Percentiles rank a stretch among this genome's conserved stretches.
Conservation (phyloP, 2,888 invertebrate genomes). For the Altica lythri region DNA sequence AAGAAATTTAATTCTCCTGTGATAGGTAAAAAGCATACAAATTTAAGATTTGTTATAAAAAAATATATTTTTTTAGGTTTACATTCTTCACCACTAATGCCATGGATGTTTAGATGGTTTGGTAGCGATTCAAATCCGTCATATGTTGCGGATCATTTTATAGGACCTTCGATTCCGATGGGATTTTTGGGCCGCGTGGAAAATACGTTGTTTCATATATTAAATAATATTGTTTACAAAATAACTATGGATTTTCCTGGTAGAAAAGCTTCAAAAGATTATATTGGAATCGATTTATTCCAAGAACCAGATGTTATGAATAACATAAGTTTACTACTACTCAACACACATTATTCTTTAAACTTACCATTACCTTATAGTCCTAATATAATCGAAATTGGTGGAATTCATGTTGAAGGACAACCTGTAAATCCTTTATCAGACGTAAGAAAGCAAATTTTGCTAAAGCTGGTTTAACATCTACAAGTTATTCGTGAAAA, state of each 20-base stretch:
- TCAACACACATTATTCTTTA: constrained; percentile 58
- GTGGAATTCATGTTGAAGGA: constrained; percentile 60
- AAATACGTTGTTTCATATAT: constrained; percentile 51
- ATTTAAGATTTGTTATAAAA: too few species aligned
- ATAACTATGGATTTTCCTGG: constrained; percentile 10
- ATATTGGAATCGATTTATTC: constrained; percentile 57
- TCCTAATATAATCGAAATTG: constrained; percentile 60
- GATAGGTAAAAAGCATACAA: constrained; percentile 59
- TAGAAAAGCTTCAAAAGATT: constrained; percentile 49
- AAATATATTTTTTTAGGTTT: constrained; percentile 27
- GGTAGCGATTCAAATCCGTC: constrained; percentile 59
- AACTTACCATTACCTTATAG: constrained; percentile 57
- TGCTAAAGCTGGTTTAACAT: too few species aligned
- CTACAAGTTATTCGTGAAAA: too few species aligned
- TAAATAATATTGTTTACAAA: constrained; percentile 25
- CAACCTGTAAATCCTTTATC: constrained; percentile 35
- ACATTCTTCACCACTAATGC: constrained; percentile 50
- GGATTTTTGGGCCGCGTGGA: constrained; percentile 49
- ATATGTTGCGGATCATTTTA: constrained; percentile 58
- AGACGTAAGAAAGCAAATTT: constrained; percentile 40
- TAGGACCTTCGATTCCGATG: constrained; percentile 47
- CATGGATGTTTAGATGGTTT: constrained; percentile 57
- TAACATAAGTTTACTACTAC: constrained; percentile 57
- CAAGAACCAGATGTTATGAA: constrained; percentile 58
- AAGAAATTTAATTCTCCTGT: constrained; percentile 62